Evolutionary conservation across 2,113 vertebrate species (phyloP).

Genomic region (Addax nasomaculatus): DNA sequence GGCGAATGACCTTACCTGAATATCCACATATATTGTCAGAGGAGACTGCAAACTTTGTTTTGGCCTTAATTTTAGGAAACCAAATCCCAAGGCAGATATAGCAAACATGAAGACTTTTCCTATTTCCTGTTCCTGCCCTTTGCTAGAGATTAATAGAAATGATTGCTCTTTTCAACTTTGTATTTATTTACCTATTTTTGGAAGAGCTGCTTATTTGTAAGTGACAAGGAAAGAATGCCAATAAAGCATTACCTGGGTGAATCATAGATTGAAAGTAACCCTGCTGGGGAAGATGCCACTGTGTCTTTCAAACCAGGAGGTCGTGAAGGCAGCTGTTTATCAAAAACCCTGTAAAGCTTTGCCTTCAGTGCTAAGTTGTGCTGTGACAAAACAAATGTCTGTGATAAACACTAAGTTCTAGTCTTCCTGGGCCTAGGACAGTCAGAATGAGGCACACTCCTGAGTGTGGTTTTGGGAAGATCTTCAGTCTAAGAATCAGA

Average conservation of each 20-base stretch:
- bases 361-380: not conserved
- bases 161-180: constrained; percentile 39
- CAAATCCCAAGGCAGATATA: not conserved
- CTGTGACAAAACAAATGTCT: not conserved
- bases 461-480: not conserved
- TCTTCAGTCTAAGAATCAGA: not conserved
- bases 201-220: constrained; percentile 47
- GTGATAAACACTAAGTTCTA: not conserved
- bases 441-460: not conserved
- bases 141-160: constrained; percentile 53
- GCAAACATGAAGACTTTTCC: not conserved
- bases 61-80: constrained; percentile 47
- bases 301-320: constrained; percentile 6
- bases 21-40: constrained; percentile 4
- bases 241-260: constrained; percentile 38
- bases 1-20: constrained; percentile 37
- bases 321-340: not conserved
- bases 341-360: not conserved
- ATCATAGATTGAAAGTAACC: not conserved
- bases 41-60: constrained; percentile 38
- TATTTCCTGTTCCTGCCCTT: constrained; percentile 23
- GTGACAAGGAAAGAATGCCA: constrained; percentile 22
- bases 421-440: not conserved
- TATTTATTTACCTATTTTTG: constrained; percentile 49
- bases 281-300: not conserved